These are phyloP conservation scores for Psephotus haematonotus DNA, from an alignment of 2,113 vertebrate genomes.

Conservation along the genomic window DNA sequence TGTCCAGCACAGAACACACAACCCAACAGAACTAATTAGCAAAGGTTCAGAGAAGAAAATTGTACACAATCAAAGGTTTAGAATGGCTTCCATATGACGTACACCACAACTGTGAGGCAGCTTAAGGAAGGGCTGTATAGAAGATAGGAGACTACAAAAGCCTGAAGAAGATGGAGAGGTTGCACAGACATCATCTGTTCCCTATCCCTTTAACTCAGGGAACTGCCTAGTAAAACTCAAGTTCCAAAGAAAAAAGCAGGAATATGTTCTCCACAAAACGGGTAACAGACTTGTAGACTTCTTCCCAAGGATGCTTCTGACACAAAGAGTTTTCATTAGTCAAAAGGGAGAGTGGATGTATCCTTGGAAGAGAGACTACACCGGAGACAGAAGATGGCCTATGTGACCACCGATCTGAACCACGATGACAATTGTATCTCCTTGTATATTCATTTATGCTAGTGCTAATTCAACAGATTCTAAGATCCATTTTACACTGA, in stretches of 20 bases:
- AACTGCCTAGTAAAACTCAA: neutral
- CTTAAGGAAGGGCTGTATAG: neutral
- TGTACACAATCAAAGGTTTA: neutral
- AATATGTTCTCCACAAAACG: neutral
- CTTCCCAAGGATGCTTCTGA: neutral
- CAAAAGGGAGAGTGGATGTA: neutral
- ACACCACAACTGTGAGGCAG: neutral
- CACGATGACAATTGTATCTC: neutral
- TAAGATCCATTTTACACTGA: neutral
- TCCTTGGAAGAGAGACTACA: neutral
- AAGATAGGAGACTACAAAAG: neutral
- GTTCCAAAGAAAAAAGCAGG: neutral
- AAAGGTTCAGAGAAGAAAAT: neutral
- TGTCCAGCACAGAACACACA: neutral
- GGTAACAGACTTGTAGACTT: neutral
- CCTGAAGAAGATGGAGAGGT: neutral
- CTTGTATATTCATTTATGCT: neutral
- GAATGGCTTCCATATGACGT: neutral
- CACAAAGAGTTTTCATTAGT: neutral
- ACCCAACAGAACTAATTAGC: neutral
- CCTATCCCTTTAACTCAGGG: neutral
- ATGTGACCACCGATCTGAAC: neutral
- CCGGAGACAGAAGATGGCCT: neutral
- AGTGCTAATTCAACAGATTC: neutral
- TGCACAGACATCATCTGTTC: neutral